A percentile compares a stretch with the other conserved stretches of the same genome.
Evolutionary conservation across 2,113 vertebrate genomes (phyloP).

Genomic region (Mionectes macconnelli): DNA sequence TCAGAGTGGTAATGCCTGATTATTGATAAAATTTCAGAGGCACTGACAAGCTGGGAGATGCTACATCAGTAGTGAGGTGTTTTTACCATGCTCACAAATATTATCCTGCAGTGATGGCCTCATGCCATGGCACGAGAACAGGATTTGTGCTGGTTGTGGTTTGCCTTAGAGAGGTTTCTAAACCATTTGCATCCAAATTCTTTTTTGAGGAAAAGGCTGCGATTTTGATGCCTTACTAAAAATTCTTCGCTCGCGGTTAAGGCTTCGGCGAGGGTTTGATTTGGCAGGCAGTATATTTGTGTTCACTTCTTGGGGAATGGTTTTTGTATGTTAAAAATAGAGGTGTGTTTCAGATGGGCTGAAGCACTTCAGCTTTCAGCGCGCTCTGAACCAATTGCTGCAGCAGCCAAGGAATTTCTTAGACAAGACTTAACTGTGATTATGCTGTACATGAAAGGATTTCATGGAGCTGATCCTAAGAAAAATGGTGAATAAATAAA

Average conservation of each 20-base stretch:
- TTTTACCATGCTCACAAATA: neutral
- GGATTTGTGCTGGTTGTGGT: neutral
- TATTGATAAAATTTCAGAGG: neutral
- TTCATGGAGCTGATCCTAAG: slow-evolving; percentile 5
- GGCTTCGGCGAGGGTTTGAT: neutral
- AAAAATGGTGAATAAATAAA: slow-evolving; percentile 24
- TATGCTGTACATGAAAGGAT: neutral
- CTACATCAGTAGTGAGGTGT: neutral
- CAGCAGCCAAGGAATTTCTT: slow-evolving; percentile 18
- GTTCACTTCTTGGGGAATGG: neutral
- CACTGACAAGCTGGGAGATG: neutral
- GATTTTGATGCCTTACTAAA: neutral
- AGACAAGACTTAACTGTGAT: neutral
- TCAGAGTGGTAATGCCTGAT: neutral
- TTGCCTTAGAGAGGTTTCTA: neutral
- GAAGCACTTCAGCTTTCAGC: neutral
- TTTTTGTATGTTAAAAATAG: neutral
- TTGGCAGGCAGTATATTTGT: neutral
- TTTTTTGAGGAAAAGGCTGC: neutral
- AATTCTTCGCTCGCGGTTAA: neutral
- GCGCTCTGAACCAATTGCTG: neutral
- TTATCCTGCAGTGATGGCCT: neutral
- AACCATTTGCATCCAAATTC: neutral
- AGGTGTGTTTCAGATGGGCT: neutral
- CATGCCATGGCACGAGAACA: neutral